Conservation (phyloP, 2,113 vertebrate genomes). For the Burhinus oedicnemus region DNA sequence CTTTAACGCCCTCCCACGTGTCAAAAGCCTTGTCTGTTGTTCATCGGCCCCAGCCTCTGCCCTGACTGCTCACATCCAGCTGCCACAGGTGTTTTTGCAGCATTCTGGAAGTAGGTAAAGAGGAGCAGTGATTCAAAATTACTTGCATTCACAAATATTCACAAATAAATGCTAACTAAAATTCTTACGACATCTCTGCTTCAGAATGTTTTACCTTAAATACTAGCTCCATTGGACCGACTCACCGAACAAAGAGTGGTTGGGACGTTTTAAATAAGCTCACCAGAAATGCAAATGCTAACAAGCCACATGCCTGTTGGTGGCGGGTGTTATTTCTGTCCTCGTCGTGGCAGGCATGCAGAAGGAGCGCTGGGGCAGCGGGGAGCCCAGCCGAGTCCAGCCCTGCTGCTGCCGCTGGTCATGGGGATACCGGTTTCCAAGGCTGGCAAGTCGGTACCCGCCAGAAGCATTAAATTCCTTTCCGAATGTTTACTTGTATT, state of each 20-base stretch:
- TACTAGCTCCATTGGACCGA: accelerated
- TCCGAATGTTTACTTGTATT: neutral
- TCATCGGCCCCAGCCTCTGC: neutral
- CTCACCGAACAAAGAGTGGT: accelerated
- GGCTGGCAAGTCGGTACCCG: neutral
- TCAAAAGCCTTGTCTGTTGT: neutral
- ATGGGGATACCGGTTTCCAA: neutral
- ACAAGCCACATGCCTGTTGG: accelerated
- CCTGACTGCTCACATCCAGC: neutral
- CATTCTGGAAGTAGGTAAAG: neutral
- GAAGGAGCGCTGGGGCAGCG: neutral
- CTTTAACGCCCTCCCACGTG: neutral
- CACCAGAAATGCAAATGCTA: accelerated
- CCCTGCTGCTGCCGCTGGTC: neutral
- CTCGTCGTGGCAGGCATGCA: accelerated
- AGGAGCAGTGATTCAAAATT: neutral
- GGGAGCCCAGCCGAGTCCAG: accelerated
- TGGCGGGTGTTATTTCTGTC: neutral
- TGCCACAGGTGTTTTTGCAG: neutral
- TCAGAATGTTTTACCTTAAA: neutral
- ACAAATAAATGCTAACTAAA: neutral
- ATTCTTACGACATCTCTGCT: accelerated
- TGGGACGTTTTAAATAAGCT: neutral
- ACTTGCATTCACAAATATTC: neutral
- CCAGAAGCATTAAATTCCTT: constrained; percentile 7